Evolutionary conservation across 64 coral and sea anemone genomes (phyloP), one percentile per base, ranked within the genome.

Genomic region (Trachythela sp.): DNA sequence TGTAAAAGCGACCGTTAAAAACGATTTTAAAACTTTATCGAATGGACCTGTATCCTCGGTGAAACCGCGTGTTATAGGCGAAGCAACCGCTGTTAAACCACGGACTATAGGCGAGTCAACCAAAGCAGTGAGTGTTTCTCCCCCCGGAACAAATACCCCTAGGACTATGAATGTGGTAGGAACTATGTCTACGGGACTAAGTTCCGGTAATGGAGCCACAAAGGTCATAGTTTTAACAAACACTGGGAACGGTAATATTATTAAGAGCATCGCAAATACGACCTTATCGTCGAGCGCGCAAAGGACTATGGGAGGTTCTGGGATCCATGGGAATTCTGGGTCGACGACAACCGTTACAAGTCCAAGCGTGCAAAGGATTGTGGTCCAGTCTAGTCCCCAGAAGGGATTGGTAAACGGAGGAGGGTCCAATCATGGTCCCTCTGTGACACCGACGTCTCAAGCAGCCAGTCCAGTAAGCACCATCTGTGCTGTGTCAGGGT

Each of bases 191-290:
- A 86, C 87, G 56, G 94, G 94, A 37, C 54, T 87, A 41, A 88
- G 80, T 91, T 83, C 93, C 14, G 85, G 85, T 7, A 83, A 91
- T 3, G 89, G 93, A 26, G 88, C 96, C 15, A 99, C 96, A 2
- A 99, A 99, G 91, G 87, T 99, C 1, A 99, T 99, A 72, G 96
- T 99, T 14, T 43, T 99, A n/a, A 97, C 95, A 14, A 99, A 93
- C 43, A 90, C 87, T 8, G 91, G 86, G 13, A 94, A 91, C 70
- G 93, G 95, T 24, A 99, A 94, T 9, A 95, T 99, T 39, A 95
- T 99, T 80, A 99, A 99, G 48, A 99, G 91, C 84, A 95, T 99
- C 87, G 85, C 90, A 29, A 92, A 84, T 84, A 80, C 75, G 75
- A 80, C 75, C 15, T 80, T 80, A 30, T 35, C 75, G 15, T 37